Percentiles rank a stretch among this genome's conserved stretches.
These are phyloP conservation scores for Zosterops lateralis DNA, from an alignment of 2,113 vertebrate genomes.

Conservation along the genomic window DNA sequence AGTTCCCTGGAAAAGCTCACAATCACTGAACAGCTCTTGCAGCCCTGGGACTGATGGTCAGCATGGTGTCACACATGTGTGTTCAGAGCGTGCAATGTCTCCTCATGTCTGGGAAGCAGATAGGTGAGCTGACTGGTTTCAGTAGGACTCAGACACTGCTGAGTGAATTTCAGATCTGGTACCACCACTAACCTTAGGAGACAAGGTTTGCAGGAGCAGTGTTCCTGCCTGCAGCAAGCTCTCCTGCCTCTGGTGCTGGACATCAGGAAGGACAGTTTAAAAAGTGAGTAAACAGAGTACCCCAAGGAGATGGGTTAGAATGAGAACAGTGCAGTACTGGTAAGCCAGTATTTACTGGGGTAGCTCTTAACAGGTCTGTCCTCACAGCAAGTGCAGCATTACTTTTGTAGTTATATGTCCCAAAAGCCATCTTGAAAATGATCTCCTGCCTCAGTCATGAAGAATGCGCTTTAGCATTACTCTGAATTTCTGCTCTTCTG, in stretches of 20 bases:
- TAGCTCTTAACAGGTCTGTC: neutral
- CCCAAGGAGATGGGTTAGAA: neutral
- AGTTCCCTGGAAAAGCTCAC: neutral
- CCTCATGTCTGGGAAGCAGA: neutral
- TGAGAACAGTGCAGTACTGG: neutral
- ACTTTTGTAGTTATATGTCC: neutral
- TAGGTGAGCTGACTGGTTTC: neutral
- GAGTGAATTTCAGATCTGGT: neutral
- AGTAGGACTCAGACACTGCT: neutral
- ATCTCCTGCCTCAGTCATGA: neutral
- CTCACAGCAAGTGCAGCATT: neutral
- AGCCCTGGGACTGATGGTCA: neutral
- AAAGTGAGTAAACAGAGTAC: neutral
- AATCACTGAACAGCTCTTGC: neutral
- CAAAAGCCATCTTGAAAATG: neutral
- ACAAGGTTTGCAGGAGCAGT: neutral
- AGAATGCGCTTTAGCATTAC: neutral
- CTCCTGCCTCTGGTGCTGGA: neutral
- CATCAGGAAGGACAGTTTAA: neutral
- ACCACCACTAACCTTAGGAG: neutral
- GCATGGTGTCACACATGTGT: neutral
- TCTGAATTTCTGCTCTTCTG: neutral
- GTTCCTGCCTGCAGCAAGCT: neutral
- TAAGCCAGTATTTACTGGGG: neutral
- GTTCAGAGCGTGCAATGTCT: neutral